Base-by-base conservation (phyloP, 2,113 vertebrate genomes). In the Pterocles gutturalis region DNA sequence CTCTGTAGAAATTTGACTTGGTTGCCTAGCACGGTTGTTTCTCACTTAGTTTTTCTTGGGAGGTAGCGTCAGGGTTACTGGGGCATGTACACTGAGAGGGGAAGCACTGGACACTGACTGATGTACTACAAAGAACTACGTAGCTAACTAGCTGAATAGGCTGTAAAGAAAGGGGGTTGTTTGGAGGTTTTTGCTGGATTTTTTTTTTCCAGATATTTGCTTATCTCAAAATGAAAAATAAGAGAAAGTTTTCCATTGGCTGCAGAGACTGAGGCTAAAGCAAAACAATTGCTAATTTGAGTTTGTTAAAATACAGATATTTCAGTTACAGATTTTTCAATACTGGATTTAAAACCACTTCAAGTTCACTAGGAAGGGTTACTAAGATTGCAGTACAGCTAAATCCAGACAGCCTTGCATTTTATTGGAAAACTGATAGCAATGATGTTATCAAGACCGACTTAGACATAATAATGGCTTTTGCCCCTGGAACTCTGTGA, bases 181-280 rank as follows among this genome's bases (percentile, higher is more conserved):
- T 7, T 7, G 8, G 1, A 4, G 16, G 5, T 0, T 15, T 34
- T 38, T 70, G 45, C 5, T 65, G 41, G 9, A 17, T 17, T 43
- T 62, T 45, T 69, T 54, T 31, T 1, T n/a, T n/a, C n/a, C 15
- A 75, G 13, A 6, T 58, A 12, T 65, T 36, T 80, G 12, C 8
- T 76, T 67, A 25, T 73, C 11, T 73, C 36, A 70, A 66, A 92
- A 65, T 54, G 6, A 51, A 90, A 77, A 67, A 49, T 45, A 7
- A 75, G 22, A 51, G 7, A 25, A 82, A 45, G 5, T 3, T 75
- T 87, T 65, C 33, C 6, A 34, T 5, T 90, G 26, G 6, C n/a
- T 79, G 31, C 7, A 3, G 12, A 51, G 34, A 67, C 16, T 2
- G 7, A 61, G 13, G 36, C 12, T 79, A 73, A 82, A 78, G 36